These are phyloP conservation scores for Conistra vaccinii DNA, from an alignment of 2,888 invertebrate genomes.

Conservation along the genomic window DNA sequence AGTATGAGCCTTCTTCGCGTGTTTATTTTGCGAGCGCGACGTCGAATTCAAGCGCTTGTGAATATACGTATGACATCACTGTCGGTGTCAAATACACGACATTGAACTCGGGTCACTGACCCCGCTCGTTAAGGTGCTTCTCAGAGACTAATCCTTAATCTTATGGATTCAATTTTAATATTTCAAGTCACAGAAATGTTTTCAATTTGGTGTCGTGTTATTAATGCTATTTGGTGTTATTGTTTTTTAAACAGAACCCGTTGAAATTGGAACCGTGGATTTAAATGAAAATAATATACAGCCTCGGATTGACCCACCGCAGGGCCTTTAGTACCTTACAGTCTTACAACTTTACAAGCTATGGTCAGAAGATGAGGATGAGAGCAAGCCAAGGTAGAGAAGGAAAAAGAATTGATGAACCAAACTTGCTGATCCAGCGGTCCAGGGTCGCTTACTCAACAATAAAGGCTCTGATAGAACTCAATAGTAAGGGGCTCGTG, in stretches of 20 bases:
- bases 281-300: not conserved
- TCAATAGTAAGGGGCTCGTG: no score
- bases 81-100: slow-evolving; percentile 60
- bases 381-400: not conserved
- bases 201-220: slow-evolving; percentile 13
- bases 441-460: not conserved
- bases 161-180: slow-evolving; percentile 14
- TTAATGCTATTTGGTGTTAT: not conserved
- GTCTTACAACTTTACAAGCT: not conserved
- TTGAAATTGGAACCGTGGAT: not conserved
- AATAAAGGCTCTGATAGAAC: not conserved
- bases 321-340: not conserved
- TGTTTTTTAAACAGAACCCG: slow-evolving; percentile 2
- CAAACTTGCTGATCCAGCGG: not conserved
- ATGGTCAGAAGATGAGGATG: not conserved
- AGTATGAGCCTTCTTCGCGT: not conserved
- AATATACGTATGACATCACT: slow-evolving; percentile 59
- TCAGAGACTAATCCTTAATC: slow-evolving; percentile 39
- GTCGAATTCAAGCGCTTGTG: slow-evolving; percentile 13
- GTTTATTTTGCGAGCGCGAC: slow-evolving; percentile 21
- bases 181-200: slow-evolving; percentile 24
- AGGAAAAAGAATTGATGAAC: not conserved
- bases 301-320: no score
- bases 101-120: slow-evolving; percentile 61
- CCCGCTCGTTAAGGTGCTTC: slow-evolving; percentile 41